Evolutionary conservation across 1,140 invertebrate species (phyloP).

Genomic region (Ceratoteleas bidentatus): DNA sequence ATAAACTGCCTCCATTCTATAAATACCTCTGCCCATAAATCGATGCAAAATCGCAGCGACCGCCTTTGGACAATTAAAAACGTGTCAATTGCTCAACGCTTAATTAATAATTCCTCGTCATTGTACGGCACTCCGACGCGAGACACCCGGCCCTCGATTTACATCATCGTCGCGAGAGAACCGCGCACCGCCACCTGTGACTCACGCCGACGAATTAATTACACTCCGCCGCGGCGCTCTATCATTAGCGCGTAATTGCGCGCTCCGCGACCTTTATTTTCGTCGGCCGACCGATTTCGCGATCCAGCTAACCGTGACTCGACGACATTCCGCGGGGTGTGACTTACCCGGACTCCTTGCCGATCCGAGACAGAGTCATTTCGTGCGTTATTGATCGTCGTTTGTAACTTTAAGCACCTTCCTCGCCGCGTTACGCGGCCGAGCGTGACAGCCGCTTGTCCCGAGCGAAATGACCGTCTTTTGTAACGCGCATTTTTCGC

Average conservation of each 20-base stretch:
- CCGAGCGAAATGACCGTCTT: too few relatives aligned
- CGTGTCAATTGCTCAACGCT: conserved; percentile 37
- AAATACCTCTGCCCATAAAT: conserved; percentile 32
- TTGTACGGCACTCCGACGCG: conserved; percentile 28
- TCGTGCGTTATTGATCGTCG: too few relatives aligned
- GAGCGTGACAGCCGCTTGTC: too few relatives aligned
- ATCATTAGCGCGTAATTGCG: conserved; percentile 47
- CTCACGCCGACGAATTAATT: conserved; percentile 48
- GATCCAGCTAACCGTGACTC: too few relatives aligned
- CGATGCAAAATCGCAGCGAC: conserved; percentile 28
- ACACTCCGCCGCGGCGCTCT: conserved; percentile 24
- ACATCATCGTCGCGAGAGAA: conserved; percentile 30
- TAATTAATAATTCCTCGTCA: conserved; percentile 48
- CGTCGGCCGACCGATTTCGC: conserved; percentile 10
- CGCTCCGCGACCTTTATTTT: conserved; percentile 27
- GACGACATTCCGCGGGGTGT: neutral
- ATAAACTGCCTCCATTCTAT: conserved; percentile 23
- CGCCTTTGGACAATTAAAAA: conserved; percentile 40
- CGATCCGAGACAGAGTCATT: too few relatives aligned
- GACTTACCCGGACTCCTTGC: neutral
- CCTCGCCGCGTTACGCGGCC: too few relatives aligned
- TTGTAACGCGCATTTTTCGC: too few relatives aligned
- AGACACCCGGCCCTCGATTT: conserved; percentile 30
- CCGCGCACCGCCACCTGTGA: conserved; percentile 40
- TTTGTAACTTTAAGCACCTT: too few relatives aligned